phyloP scores from a whole-genome alignment of 2,797 vertebrate genomes.

The Danio choprae region DNA sequence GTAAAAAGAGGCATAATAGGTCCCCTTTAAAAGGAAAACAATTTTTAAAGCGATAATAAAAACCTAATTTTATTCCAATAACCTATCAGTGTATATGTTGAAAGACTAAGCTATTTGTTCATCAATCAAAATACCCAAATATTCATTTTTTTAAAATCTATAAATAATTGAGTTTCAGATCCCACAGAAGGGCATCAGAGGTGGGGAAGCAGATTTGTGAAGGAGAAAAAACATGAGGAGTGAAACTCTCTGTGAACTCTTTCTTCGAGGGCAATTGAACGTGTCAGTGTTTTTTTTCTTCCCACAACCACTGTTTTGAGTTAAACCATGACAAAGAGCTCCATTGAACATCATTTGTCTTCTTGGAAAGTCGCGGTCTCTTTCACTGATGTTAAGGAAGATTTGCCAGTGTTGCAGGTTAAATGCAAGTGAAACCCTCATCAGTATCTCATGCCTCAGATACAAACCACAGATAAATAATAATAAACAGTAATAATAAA shows the following conservation, averaged over 20 bases:
- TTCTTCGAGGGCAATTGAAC: slow-evolving; percentile 32
- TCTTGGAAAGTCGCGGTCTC: slow-evolving; percentile 6
- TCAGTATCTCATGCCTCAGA: slow-evolving; percentile 1
- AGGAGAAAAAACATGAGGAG: slow-evolving; percentile 26
- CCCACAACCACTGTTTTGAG: slow-evolving; percentile 45
- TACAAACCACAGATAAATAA: neutral
- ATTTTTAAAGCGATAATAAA: too few species aligned
- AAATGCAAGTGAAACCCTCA: slow-evolving; percentile 14
- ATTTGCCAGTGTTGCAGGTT: slow-evolving; percentile 13
- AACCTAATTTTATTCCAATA: too few species aligned
- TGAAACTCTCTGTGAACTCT: slow-evolving; percentile 13
- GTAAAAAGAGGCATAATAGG: too few species aligned
- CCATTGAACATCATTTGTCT: slow-evolving; percentile 46
- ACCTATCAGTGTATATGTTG: too few species aligned
- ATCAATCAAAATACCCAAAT: too few species aligned
- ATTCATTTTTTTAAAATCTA: too few species aligned
- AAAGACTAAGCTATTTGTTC: too few species aligned
- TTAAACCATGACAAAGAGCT: slow-evolving; percentile 52
- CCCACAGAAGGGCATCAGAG: slow-evolving; percentile 42
- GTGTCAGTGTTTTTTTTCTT: slow-evolving; percentile 35
- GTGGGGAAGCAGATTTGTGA: slow-evolving; percentile 19
- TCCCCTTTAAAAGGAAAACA: too few species aligned
- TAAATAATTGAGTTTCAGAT: slow-evolving; percentile 40
- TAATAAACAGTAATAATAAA: too few species aligned
- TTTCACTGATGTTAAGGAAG: slow-evolving; percentile 6